Base-by-base conservation (phyloP, 1,140 invertebrate species). In the Cotesia typhae region DNA sequence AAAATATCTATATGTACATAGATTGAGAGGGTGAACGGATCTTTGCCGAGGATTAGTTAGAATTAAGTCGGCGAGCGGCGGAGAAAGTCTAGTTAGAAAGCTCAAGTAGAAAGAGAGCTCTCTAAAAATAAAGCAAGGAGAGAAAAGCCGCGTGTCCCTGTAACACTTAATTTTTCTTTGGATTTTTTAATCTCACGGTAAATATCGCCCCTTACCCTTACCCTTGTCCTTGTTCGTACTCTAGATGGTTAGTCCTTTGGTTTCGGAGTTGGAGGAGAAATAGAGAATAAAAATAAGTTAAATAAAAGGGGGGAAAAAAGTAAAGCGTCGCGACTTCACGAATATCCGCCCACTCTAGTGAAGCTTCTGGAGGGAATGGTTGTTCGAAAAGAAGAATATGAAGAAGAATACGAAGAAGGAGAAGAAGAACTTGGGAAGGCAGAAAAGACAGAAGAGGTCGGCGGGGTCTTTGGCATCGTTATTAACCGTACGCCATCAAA, bases 141-240 rank as follows among this genome's bases (percentile, higher is more conserved):
- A 20, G 60, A 47, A 51, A 36, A 68, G 57, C 60, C 37, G 60
- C 82, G 78, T 83, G 84, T 79, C 83, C 84, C 81, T 81, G 84
- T 85, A 85, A 87, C 85, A 86, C 84, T 87, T 87, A 87, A 87
- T 87, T 87, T 87, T 87, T 87, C 85, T 84, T 85, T 80, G 84
- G 84, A 87, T 87, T 87, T 87, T 87, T 87, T 87, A 87, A 87
- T 87, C 86, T 86, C 81, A 79, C 76, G 80, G 86, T 87, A 87
- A 87, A 87, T 87, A 87, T 87, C 83, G 83, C 82, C 83, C 67
- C 72, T 75, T 71, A 68, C 76, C 66, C 74, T 28, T 1, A 28
- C 28, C 28, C 28, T 28, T 28, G 28, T 28, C 28, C 28, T 28
- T 28, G 28, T 28, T 28, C 28, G 57, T 75, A 65, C 47, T 60